Evolutionary conservation across 2,797 vertebrate species (phyloP).

Genomic region (Pachyuromys duprasi): DNA sequence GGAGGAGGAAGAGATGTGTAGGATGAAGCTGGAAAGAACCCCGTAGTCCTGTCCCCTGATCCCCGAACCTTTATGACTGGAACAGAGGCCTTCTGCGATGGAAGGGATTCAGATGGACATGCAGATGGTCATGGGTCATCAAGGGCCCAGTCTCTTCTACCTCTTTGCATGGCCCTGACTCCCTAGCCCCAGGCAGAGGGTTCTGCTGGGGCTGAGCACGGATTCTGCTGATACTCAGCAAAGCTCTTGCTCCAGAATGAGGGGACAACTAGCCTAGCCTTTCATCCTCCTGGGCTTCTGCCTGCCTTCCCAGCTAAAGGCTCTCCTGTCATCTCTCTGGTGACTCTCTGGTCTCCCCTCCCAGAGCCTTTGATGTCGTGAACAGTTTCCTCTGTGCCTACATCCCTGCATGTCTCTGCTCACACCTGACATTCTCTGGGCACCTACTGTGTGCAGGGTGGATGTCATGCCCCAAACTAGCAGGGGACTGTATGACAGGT

Average conservation of each 20-base stretch:
- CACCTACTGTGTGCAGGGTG: not conserved
- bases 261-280: not conserved
- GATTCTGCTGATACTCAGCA: not conserved
- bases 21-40: too few relatives aligned
- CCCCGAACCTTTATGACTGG: not conserved
- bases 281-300: not conserved
- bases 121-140: not conserved
- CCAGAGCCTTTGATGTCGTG: not conserved
- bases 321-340: not conserved
- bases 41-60: not conserved
- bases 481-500: not conserved
- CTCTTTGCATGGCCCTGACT: not conserved
- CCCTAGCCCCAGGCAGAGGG: not conserved
- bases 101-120: not conserved
- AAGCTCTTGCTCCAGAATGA: not conserved
- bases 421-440: not conserved
- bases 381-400: not conserved
- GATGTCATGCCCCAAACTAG: not conserved
- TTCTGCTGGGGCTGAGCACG: not conserved
- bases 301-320: not conserved
- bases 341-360: not conserved
- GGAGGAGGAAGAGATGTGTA: not conserved
- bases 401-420: not conserved
- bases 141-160: rapidly evolving
- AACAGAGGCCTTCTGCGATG: not conserved